Evolutionary conservation across 2,113 vertebrate genomes (phyloP), one percentile per base, ranked within the genome.

Genomic region (Eupsittula cactorum): DNA sequence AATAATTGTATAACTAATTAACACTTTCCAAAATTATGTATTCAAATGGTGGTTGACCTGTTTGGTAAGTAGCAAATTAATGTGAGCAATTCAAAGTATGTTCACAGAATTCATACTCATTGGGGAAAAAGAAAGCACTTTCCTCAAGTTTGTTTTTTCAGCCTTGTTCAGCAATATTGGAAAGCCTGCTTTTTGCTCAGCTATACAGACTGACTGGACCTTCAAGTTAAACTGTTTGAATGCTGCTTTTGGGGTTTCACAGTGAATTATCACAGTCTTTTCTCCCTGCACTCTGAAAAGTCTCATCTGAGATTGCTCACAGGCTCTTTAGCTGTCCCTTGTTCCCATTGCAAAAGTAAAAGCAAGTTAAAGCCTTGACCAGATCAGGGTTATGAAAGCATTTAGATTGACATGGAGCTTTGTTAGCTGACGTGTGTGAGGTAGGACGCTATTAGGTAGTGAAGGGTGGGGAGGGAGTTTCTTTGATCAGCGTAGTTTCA

Each of bases 381-480:
- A 79, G 50, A 44, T 89, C 9, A 41, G 35, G 16, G 20, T 91
- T 93, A 79, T 65, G 81, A 86, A 93, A 89, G 47, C n/a, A 37
- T 63, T 88, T 76, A 46, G 86, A 63, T 44, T 82, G 71, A 86
- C 71, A 59, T 1, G 41, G 59, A 86, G 55, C 63, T 95, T 93
- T 92, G 64, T 92, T 79, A 83, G 76, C 17, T 93, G 91, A 88
- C 1, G 13, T 88, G 76, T 68, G 74, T 73, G 49, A 73, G 79
- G 67, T 6, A 25, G 89, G 89, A 84, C 0, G 1, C 60, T 74
- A n/a, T 81, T 83, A 89, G 27, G 62, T 55, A 29, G 55, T 24
- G 57, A 27, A 95, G 90, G 85, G 63, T 86, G 82, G 71, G 41
- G 75, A 95, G 75, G 70, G 82, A 87, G 93, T 95, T 94, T 70